Evolutionary conservation across 2,113 vertebrate species (phyloP).

Genomic region (Semnopithecus entellus): DNA sequence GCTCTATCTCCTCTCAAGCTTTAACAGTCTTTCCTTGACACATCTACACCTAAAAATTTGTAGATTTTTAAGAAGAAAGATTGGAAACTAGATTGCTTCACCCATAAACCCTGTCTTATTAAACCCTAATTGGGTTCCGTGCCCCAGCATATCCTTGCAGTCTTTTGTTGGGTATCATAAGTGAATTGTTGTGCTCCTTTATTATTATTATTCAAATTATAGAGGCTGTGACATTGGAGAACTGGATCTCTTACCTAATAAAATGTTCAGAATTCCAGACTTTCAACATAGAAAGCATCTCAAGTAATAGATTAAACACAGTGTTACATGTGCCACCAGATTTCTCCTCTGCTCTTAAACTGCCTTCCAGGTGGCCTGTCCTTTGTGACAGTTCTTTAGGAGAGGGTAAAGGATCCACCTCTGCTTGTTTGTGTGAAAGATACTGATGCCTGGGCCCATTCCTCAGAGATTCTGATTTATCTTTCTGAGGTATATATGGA

Average conservation of each 20-base stretch:
- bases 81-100: background rate
- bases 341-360: background rate
- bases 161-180: background rate
- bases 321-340: background rate
- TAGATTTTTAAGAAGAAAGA: background rate
- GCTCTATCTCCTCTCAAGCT: background rate
- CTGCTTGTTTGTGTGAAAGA: background rate
- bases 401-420: background rate
- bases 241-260: background rate
- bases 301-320: background rate
- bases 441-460: background rate
- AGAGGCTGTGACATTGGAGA: background rate
- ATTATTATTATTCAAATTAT: background rate
- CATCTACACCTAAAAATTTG: background rate
- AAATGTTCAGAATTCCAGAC: background rate
- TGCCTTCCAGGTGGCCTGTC: background rate
- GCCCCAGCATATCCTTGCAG: background rate
- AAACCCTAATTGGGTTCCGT: background rate
- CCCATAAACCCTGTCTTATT: background rate
- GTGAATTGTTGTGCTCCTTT: background rate
- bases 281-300: background rate
- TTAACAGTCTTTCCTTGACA: background rate
- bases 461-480: background rate
- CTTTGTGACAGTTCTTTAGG: background rate
- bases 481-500: background rate